These are phyloP conservation scores for Hystrix brachyura DNA, from an alignment of 2,113 vertebrate species.

Conservation along the genomic window DNA sequence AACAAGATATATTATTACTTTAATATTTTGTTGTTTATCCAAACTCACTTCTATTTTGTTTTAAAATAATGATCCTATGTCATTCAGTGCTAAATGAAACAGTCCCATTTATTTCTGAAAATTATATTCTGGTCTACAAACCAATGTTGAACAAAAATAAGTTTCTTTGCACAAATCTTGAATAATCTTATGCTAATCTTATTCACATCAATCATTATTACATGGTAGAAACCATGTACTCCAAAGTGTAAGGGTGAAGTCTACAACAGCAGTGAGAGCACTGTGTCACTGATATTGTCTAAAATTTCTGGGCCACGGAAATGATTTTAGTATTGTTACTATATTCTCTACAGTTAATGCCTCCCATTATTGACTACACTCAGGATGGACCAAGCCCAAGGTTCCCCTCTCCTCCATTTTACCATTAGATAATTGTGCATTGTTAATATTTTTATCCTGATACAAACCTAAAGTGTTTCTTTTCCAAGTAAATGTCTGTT, in stretches of 20 bases:
- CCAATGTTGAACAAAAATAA: background rate
- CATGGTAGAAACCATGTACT: background rate
- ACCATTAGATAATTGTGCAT: accelerated
- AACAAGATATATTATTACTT: background rate
- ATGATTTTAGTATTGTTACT: background rate
- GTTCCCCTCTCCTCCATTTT: too few species aligned
- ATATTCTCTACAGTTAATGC: background rate
- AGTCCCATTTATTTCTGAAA: background rate
- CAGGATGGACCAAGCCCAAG: accelerated
- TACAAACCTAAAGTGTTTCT: background rate
- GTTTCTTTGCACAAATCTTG: background rate
- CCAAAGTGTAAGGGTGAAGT: background rate
- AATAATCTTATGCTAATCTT: background rate
- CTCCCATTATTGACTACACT: too few species aligned
- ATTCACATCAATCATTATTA: background rate
- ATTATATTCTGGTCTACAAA: background rate
- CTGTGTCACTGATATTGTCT: background rate
- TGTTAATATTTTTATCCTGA: background rate
- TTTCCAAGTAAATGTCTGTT: background rate
- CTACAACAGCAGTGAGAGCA: background rate
- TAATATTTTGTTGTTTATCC: background rate
- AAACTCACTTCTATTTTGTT: background rate
- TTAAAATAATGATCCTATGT: background rate
- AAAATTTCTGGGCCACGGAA: background rate
- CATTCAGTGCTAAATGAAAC: background rate